Evolutionary conservation across 2,113 vertebrate species (phyloP).

Genomic region (Megaptera novaeangliae): DNA sequence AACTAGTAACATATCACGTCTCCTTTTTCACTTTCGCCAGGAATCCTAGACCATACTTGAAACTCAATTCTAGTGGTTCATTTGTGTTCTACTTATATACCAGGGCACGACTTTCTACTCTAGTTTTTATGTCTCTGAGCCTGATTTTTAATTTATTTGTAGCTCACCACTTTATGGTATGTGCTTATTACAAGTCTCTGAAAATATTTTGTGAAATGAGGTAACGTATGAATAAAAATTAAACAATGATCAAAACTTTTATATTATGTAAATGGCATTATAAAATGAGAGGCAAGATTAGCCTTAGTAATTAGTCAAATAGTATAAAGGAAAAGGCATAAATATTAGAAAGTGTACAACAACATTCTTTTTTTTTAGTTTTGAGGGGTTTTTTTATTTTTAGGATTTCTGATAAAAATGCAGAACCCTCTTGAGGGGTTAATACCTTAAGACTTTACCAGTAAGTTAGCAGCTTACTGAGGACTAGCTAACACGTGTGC

Average conservation of each 20-base stretch:
- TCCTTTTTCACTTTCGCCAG: neutral
- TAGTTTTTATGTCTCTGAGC: neutral
- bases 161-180: neutral
- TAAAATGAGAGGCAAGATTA: neutral
- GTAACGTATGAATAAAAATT: neutral
- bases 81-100: neutral
- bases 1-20: neutral
- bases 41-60: constrained; percentile 9
- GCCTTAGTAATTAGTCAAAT: neutral
- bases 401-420: neutral
- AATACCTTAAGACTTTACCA: neutral
- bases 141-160: neutral
- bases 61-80: neutral
- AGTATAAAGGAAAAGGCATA: neutral
- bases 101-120: neutral
- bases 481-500: neutral
- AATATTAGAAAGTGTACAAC: neutral
- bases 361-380: neutral
- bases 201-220: neutral
- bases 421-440: neutral
- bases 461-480: neutral
- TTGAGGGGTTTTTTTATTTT: neutral
- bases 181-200: neutral
- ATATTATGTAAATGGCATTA: neutral
- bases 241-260: neutral